A percentile compares a stretch with the other conserved stretches of the same genome.
Conservation (phyloP, 2,797 vertebrate genomes). For the Tadarida brasiliensis region DNA sequence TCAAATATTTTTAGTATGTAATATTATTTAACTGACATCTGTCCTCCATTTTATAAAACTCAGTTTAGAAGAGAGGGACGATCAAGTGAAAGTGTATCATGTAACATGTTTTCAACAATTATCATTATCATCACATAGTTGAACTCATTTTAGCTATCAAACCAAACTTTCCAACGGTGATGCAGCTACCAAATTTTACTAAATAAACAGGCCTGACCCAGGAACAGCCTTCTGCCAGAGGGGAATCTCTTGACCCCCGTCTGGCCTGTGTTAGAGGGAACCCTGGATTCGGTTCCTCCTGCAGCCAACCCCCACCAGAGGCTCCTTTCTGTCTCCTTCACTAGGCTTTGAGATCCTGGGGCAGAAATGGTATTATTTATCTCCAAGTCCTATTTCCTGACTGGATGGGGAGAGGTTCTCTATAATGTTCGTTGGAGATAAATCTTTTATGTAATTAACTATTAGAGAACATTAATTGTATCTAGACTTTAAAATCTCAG, state of each 20-base stretch:
- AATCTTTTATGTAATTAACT: background rate
- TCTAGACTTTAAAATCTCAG: background rate
- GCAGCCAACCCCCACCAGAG: fast-evolving
- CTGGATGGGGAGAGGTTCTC: fast-evolving
- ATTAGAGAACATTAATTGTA: background rate
- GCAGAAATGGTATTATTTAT: background rate
- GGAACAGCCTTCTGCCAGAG: background rate
- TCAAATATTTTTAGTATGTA: background rate
- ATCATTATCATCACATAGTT: background rate
- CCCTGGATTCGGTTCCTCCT: too few relatives aligned
- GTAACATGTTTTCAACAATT: background rate
- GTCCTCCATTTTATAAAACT: background rate
- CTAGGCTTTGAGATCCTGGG: fast-evolving
- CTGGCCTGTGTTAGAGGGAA: too few relatives aligned
- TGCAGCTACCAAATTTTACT: background rate
- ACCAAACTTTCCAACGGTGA: fast-evolving
- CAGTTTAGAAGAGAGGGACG: too few relatives aligned
- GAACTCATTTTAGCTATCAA: too few relatives aligned
- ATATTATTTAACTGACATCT: background rate
- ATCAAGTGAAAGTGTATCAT: fast-evolving
- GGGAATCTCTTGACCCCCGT: fast-evolving
- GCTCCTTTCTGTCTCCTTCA: background rate
- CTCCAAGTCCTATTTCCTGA: background rate
- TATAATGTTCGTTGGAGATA: too few relatives aligned
- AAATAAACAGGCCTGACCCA: too few relatives aligned